Conservation (phyloP, 1,140 invertebrate species). For the Agrypnia vestita region DNA sequence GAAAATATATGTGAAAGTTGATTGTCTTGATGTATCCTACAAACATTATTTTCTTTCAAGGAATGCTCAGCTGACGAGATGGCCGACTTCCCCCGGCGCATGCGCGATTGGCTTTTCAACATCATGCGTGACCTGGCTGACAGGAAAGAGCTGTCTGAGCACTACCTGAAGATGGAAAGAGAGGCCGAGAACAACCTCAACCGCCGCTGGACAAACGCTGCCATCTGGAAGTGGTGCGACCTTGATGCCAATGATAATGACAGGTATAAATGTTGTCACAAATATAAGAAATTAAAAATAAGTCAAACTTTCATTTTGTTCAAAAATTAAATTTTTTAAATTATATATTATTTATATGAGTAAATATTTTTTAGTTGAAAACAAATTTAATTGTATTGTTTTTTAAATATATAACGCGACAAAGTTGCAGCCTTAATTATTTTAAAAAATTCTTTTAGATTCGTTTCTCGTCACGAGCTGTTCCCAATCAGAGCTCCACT, state of each 20-base stretch:
- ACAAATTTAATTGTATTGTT: no score
- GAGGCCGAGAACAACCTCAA: constrained; percentile 91
- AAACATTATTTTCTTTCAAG: constrained; percentile 64
- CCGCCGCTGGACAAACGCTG: constrained; percentile 90
- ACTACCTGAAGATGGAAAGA: constrained; percentile 89
- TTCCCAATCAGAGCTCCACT: constrained; percentile 95
- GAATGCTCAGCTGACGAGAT: constrained; percentile 88
- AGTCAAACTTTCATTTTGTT: not conserved
- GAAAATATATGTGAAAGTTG: not conserved
- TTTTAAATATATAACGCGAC: no score
- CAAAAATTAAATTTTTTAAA: no score
- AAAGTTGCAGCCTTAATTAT: no score
- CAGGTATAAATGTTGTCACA: constrained; percentile 71
- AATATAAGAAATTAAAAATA: constrained; percentile 15
- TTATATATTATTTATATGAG: no score
- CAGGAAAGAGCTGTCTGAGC: constrained; percentile 86
- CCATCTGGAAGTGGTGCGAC: constrained; percentile 98
- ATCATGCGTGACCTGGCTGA: constrained; percentile 96
- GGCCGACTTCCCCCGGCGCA: constrained; percentile 92
- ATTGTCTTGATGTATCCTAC: not conserved
- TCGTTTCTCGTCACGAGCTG: constrained; percentile 93
- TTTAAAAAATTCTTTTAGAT: constrained; percentile 65
- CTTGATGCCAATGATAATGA: constrained; percentile 92
- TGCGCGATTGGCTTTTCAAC: constrained; percentile 98
- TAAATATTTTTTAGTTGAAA: no score